Evolutionary conservation across 2,797 vertebrate genomes (phyloP).

Genomic region (Hoplostethus atlanticus): DNA sequence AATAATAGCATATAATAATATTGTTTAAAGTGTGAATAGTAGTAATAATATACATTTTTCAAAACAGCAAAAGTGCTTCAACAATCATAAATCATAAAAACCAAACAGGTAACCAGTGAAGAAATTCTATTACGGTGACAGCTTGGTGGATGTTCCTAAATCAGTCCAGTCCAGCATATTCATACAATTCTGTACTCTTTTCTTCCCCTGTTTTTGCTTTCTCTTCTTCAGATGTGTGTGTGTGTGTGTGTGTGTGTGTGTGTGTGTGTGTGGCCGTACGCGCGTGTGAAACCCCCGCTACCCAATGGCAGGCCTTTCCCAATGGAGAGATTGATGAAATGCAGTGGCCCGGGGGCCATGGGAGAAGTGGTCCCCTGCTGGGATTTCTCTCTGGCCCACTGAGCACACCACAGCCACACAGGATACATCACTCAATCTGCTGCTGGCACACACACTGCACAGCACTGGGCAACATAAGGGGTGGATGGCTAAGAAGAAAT

Average conservation of each 20-base stretch:
- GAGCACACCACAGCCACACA: constrained; percentile 81
- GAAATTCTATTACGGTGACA: neutral
- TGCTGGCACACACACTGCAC: constrained; percentile 49
- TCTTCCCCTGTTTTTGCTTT: constrained; percentile 37
- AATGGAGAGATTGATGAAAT: constrained; percentile 82
- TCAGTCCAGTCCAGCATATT: neutral
- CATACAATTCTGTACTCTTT: constrained; percentile 11
- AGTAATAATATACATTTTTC: too few relatives aligned
- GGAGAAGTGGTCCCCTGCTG: constrained; percentile 77
- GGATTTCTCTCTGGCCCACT: constrained; percentile 83
- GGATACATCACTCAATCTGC: constrained; percentile 84
- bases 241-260: constrained; percentile 3
- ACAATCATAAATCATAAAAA: too few relatives aligned
- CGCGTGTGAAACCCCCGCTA: constrained; percentile 38
- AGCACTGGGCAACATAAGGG: constrained; percentile 75
- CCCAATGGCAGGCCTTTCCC: constrained; percentile 69
- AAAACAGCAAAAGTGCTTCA: too few relatives aligned
- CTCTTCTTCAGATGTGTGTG: neutral
- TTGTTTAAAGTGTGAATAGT: too few relatives aligned
- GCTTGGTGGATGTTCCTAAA: constrained; percentile 15
- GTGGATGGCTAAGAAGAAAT: constrained; percentile 71
- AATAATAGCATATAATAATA: too few relatives aligned
- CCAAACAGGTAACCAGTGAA: neutral
- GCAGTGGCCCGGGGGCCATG: constrained; percentile 72
- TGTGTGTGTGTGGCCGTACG: too few relatives aligned